These are phyloP conservation scores for Mallotus villosus DNA, from an alignment of 2,797 vertebrate species.

Conservation along the genomic window DNA sequence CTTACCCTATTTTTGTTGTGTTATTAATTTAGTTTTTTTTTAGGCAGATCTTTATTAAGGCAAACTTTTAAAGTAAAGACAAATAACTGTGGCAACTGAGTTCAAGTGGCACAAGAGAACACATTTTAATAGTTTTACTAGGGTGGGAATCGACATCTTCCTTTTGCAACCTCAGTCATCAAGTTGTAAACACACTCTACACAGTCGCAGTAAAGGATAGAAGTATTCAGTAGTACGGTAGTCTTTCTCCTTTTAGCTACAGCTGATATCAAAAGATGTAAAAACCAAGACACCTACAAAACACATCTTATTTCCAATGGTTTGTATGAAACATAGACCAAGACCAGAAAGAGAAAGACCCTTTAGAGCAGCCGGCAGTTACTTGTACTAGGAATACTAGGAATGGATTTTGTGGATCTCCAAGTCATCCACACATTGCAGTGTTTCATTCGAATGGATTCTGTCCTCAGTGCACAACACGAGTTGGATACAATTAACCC, in stretches of 20 bases:
- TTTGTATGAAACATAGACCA: background rate
- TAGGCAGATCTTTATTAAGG: too few relatives aligned
- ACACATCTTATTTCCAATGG: background rate
- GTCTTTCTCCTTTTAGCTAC: background rate
- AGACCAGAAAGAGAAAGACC: background rate
- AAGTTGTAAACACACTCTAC: background rate
- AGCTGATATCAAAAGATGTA: background rate
- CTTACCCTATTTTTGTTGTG: too few relatives aligned
- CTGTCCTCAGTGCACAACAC: background rate
- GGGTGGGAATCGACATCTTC: background rate
- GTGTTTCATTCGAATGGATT: background rate
- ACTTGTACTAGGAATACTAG: background rate
- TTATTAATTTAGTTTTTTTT: too few relatives aligned
- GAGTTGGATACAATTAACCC: too few relatives aligned
- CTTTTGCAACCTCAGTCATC: background rate
- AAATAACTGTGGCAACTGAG: slow-evolving; percentile 2
- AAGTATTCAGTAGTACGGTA: too few relatives aligned
- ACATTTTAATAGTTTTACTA: background rate
- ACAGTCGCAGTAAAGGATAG: background rate
- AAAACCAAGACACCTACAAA: background rate
- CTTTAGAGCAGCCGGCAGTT: too few relatives aligned
- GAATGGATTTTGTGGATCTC: background rate
- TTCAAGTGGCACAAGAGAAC: background rate
- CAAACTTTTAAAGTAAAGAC: too few relatives aligned
- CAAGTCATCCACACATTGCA: background rate